Conservation (phyloP, 2,797 vertebrate genomes). For the Oreochromis grahami region DNA sequence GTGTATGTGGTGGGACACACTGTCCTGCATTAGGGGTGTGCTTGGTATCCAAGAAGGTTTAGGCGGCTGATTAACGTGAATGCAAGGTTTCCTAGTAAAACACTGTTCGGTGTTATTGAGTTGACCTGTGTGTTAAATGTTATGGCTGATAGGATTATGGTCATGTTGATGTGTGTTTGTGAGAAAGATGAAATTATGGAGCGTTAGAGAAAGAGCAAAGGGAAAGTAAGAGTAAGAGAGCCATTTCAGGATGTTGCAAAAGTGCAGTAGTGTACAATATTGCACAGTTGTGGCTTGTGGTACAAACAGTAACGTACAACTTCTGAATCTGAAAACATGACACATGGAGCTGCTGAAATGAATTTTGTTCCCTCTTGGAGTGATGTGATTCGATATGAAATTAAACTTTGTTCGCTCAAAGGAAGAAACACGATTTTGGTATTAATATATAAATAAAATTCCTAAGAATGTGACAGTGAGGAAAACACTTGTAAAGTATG, state of each 20-base stretch:
- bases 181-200: not conserved
- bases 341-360: not conserved
- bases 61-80: not conserved
- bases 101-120: not conserved
- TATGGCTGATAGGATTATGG: not conserved
- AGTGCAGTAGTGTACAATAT: not conserved
- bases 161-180: not conserved
- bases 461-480: constrained; percentile 39
- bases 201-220: not conserved
- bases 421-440: constrained; percentile 2
- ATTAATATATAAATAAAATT: constrained; percentile 34
- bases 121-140: not conserved
- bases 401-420: not conserved
- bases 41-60: not conserved
- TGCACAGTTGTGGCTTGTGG: not conserved
- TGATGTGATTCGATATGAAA: constrained; percentile 10
- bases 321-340: not conserved
- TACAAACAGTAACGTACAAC: not conserved
- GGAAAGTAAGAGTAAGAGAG: not conserved
- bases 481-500: constrained; percentile 35
- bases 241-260: not conserved
- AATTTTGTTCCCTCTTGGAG: not conserved
- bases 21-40: not conserved
- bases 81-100: not conserved
- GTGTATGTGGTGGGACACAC: not conserved